A percentile compares a stretch with the other conserved stretches of the same genome.
These are phyloP conservation scores for Tupaia chinensis DNA, from an alignment of 2,113 vertebrate species.

Conservation along the genomic window DNA sequence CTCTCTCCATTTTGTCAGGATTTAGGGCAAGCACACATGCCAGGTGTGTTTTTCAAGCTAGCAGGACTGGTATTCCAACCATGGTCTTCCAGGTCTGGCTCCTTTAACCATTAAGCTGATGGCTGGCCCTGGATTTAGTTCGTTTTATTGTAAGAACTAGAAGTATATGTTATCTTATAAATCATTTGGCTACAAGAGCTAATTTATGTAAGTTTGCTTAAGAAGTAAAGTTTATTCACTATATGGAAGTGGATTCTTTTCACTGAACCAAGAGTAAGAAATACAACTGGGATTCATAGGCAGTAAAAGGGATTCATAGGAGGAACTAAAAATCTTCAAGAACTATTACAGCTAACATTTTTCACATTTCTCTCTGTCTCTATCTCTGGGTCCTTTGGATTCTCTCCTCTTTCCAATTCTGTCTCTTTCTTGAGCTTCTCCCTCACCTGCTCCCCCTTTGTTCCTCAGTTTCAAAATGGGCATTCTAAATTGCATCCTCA, in stretches of 20 bases:
- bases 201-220: slow-evolving; percentile 30
- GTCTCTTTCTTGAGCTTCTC: neutral
- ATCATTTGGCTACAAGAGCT: neutral
- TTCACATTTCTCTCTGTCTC: neutral
- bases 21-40: too few species aligned
- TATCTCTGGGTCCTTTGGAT: neutral
- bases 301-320: neutral
- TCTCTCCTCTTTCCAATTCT: neutral
- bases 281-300: neutral
- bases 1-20: too few species aligned
- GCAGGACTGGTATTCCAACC: too few species aligned
- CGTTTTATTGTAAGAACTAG: slow-evolving; percentile 5
- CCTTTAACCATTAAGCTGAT: too few species aligned
- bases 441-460: neutral
- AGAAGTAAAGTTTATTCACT: neutral
- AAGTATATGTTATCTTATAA: slow-evolving; percentile 45
- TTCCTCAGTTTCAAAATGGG: neutral
- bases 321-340: neutral
- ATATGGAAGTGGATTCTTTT: neutral
- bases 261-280: neutral
- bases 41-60: too few species aligned
- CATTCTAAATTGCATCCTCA: neutral
- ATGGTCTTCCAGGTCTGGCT: too few species aligned
- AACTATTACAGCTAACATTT: neutral
- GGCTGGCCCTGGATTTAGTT: neutral